Conservation (phyloP, 2,888 invertebrate genomes). For the Trachelus troglodyta region DNA sequence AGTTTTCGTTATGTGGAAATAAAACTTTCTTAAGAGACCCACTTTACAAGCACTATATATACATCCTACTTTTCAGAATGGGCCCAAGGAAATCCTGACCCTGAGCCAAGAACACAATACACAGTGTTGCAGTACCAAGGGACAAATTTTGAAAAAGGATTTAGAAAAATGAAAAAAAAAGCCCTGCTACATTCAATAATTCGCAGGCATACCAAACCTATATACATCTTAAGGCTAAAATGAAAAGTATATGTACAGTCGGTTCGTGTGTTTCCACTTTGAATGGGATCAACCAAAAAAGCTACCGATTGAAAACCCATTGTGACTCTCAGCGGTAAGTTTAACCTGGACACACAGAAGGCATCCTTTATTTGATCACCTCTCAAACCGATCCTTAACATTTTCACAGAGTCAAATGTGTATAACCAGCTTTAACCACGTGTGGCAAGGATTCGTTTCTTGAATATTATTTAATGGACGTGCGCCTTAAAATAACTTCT, state of each 20-base stretch:
- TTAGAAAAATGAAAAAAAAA: not conserved
- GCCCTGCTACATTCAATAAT: not conserved
- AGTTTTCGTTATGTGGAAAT: not conserved
- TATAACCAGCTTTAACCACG: constrained; percentile 3
- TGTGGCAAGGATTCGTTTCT: not conserved
- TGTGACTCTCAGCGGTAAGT: not conserved
- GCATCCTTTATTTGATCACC: constrained; percentile 6
- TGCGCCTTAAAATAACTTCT: not conserved
- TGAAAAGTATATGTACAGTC: not conserved
- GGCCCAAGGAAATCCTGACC: not conserved
- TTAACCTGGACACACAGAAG: not conserved
- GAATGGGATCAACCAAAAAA: not conserved
- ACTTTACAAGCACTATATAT: not conserved
- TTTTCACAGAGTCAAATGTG: constrained; percentile 6
- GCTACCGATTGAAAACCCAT: not conserved
- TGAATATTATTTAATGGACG: not conserved
- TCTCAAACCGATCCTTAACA: not conserved
- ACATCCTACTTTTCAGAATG: not conserved
- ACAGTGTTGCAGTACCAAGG: not conserved
- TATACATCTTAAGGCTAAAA: not conserved
- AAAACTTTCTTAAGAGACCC: not conserved
- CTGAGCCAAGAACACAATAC: not conserved
- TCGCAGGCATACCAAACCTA: not conserved
- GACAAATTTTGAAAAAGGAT: not conserved
- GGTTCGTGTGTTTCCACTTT: not conserved